Evolutionary conservation across 2,113 vertebrate species (phyloP), one percentile per base, ranked within the genome.

Genomic region (Gavialis gangeticus): DNA sequence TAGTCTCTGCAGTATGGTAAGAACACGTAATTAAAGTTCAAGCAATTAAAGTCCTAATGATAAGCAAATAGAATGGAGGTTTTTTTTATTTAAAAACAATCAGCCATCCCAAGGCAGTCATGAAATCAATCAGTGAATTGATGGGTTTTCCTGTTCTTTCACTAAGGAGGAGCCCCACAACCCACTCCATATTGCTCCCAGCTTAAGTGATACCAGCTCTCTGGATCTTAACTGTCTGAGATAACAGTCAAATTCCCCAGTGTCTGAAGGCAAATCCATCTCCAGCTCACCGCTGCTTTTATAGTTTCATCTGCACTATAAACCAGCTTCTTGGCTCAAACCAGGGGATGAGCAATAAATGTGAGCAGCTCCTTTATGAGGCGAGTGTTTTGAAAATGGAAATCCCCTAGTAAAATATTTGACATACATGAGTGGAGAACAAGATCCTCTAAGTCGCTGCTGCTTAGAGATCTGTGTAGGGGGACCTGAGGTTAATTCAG

Each of bases 131-230:
- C 25, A 85, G 91, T 66, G 21, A 21, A 21, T 83, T 56, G 59
- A 64, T 79, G 88, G 28, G 25, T 57, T 92, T 93, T 84, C 66
- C 30, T 84, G 55, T 77, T 76, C 67, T 71, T 28, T 18, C 14
- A 79, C 63, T 5, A 2, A 66, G 88, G 55, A 93, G 76, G 66
- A 94, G 25, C 19, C 80, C 85, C 95, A 76, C 54, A 64, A 90
- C 85, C 76, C 94, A 22, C 57, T 87, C 75, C 2, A 1, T n/a
- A 25, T 12, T 0, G 5, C 64, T 96, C 87, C 90, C 93, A 88
- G 57, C 93, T 77, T 71, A 93, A 83, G 71, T 94, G 25, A 93
- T 90, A 90, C 90, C 88, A 88, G 80, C 71, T 91, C 19, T 18
- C 12, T 75, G 28, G 0, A 0, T 80, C 83, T 91, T 37, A 89